A percentile compares a stretch with the other conserved stretches of the same genome.
phyloP scores from a whole-genome alignment of 2,888 invertebrate genomes.

The Prosopocoilus inquinatus region DNA sequence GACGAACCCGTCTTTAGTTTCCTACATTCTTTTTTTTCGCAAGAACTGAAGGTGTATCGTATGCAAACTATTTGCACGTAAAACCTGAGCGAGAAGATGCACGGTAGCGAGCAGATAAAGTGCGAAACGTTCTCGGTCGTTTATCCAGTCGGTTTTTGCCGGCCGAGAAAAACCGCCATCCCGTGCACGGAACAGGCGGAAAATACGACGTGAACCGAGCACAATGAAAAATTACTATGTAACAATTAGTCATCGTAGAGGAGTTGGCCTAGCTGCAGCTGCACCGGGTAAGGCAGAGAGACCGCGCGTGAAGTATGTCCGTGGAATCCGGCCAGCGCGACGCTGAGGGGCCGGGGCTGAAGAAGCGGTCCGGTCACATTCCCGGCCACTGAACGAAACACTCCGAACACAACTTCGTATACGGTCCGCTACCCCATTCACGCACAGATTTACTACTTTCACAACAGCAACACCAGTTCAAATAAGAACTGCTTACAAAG shows the following conservation, averaged over 20 bases:
- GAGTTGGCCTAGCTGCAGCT: conserved; percentile 28
- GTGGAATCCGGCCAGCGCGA: conserved; percentile 34
- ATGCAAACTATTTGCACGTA: too few species aligned
- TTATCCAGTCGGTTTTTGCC: too few species aligned
- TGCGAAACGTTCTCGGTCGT: too few species aligned
- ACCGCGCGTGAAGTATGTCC: conserved; percentile 37
- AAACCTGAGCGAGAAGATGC: too few species aligned
- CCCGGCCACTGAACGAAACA: conserved; percentile 37
- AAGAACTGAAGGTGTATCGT: too few species aligned
- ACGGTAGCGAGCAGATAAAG: too few species aligned
- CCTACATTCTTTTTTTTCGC: too few species aligned
- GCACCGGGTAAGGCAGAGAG: conserved; percentile 21
- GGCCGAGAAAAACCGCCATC: neutral
- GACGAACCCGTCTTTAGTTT: too few species aligned
- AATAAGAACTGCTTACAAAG: neutral
- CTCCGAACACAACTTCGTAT: conserved; percentile 24
- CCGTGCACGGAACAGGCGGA: neutral
- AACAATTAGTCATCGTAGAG: conserved; percentile 20
- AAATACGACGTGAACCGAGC: neutral
- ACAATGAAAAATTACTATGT: conserved; percentile 15
- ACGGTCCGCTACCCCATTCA: conserved; percentile 28
- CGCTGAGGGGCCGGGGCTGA: conserved; percentile 34
- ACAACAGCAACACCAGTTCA: neutral
- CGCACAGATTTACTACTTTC: conserved; percentile 20
- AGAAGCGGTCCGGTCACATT: conserved; percentile 40